These are phyloP conservation scores for Archips crataeganus DNA, from an alignment of 2,888 invertebrate genomes.

Conservation along the genomic window DNA sequence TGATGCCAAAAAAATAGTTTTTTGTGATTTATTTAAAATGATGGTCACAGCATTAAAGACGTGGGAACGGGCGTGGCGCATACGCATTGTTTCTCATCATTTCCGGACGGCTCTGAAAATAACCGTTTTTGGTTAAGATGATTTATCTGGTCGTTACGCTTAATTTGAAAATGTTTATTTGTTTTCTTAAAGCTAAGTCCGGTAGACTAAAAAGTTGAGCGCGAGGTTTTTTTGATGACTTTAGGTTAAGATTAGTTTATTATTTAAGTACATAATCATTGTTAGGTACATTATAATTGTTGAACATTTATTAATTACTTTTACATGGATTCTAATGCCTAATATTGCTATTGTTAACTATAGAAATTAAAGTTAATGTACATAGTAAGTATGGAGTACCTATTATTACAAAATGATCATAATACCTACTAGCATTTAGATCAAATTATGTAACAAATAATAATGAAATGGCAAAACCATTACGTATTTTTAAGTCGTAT, in stretches of 20 bases:
- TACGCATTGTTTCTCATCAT: slow-evolving; percentile 79
- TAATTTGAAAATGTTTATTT: slow-evolving; percentile 41
- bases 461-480: no score
- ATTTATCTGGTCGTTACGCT: slow-evolving; percentile 48
- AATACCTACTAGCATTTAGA: no score
- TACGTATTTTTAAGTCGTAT: no score
- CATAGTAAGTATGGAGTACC: no score
- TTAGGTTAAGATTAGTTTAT: neutral
- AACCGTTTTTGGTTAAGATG: slow-evolving; percentile 56
- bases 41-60: slow-evolving; percentile 61
- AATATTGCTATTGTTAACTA: no score
- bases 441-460: no score
- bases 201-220: neutral
- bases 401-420: no score
- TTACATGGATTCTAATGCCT: no score
- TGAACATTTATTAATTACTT: no score
- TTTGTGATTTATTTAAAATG: neutral
- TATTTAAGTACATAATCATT: no score
- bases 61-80: slow-evolving; percentile 80
- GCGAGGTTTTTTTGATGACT: neutral
- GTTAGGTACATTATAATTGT: no score
- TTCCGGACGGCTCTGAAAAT: slow-evolving; percentile 78
- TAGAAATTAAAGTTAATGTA: no score
- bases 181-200: slow-evolving; percentile 10
- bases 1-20: neutral